Base-by-base conservation (phyloP, 2,888 invertebrate species). In the Sericinus montela region DNA sequence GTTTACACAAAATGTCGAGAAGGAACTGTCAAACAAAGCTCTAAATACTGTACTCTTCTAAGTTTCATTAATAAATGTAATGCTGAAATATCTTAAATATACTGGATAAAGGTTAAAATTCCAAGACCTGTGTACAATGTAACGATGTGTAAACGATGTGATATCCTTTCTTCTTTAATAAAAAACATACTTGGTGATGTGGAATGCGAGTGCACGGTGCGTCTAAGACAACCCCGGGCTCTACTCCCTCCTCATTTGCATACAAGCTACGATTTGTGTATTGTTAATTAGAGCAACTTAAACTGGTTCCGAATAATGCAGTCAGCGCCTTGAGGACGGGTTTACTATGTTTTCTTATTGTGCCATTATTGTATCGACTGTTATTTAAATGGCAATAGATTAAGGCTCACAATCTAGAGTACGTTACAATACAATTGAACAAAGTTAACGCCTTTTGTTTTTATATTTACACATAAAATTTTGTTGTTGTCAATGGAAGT, bases 231-330 rank as follows among this genome's bases (percentile, higher is more conserved):
- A 51, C 35, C 36, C 30, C 59, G 59, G 67, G 55, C 68, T 62
- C 62, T 52, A 65, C 69, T 61, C 60, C 63, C 63, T 57, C 58
- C 72, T 82, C 82, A 84, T 87, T 85, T 85, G 78, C 86, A 88
- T 87, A 85, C 86, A 87, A 82, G 86, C 80, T 84, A 79, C 87
- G 87, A 88, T 86, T 87, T 87, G 87, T 87, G 87, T 85, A 82
- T 86, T 81, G 87, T 87, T 88, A 88, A 88, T 88, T 87, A 86
- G 87, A 86, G 82, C 83, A 84, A 76, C 72, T 71, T 63, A 77
- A 85, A 83, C 87, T 79, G 86, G 86, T 85, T 82, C 75, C 63
- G 55, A 73, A 70, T 78, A 78, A 79, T 74, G 77, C 69, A 69
- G 72, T 69, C 65, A 66, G 66, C 65, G 65, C 67, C 63, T 57